These are phyloP conservation scores for Apostichopus californicus DNA, from an alignment of 35 echinoderm and acorn worm genomes.

Conservation along the genomic window DNA sequence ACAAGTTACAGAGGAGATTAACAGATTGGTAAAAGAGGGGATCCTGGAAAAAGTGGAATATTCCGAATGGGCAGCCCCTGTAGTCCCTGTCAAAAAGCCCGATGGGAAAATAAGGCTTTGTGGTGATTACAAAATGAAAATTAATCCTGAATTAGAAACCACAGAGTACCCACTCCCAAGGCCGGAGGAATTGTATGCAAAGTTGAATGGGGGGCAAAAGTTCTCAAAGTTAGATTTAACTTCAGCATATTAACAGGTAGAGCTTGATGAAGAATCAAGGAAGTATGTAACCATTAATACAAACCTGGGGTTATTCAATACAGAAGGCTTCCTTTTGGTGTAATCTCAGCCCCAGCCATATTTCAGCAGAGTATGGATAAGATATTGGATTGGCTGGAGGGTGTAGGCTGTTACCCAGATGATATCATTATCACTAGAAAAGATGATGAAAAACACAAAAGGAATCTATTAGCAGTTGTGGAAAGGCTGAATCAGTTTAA, in stretches of 20 bases:
- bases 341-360: slow-evolving; percentile 50
- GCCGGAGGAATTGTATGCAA: slow-evolving; percentile 61
- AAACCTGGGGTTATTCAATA: slow-evolving; percentile 51
- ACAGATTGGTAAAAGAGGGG: slow-evolving; percentile 17
- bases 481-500: no score
- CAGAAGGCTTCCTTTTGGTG: slow-evolving; percentile 57
- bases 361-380: slow-evolving; percentile 55
- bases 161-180: slow-evolving; percentile 62
- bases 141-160: slow-evolving; percentile 38
- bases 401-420: slow-evolving; percentile 51
- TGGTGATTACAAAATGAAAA: no score
- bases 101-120: slow-evolving; percentile 7
- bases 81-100: slow-evolving; percentile 50
- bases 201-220: slow-evolving; percentile 35
- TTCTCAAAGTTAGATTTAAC: slow-evolving; percentile 59
- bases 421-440: slow-evolving; percentile 55
- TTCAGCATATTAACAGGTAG: slow-evolving; percentile 59
- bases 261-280: slow-evolving; percentile 49
- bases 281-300: slow-evolving; percentile 61
- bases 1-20: slow-evolving; percentile 52
- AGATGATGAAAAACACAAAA: no score
- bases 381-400: slow-evolving; percentile 36
- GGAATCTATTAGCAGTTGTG: no score
- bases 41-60: slow-evolving; percentile 12
- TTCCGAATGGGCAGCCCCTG: slow-evolving; percentile 49